phyloP scores from a whole-genome alignment of 1,140 invertebrate species.

The Ceratina calcarata region DNA sequence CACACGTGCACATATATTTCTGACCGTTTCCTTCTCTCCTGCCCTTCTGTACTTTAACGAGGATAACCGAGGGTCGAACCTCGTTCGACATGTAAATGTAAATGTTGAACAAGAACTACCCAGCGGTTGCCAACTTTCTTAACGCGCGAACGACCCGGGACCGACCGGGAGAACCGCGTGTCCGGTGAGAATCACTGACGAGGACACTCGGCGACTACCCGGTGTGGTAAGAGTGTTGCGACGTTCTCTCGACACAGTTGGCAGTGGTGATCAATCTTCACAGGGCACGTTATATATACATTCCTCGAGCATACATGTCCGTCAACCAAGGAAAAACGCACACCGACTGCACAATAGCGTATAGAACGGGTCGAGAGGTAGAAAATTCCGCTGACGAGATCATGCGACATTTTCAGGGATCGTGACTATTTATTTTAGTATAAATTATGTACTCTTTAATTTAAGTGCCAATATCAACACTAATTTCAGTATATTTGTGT shows the following conservation, averaged over 20 bases:
- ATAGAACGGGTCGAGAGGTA: conserved; percentile 8
- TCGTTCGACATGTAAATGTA: conserved; percentile 74
- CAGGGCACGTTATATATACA: conserved; percentile 35
- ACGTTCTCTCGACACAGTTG: conserved; percentile 67
- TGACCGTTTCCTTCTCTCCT: conserved; percentile 36
- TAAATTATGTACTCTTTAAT: too few relatives aligned
- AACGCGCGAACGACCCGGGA: neutral
- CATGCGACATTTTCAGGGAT: neutral
- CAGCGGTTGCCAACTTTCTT: conserved; percentile 55
- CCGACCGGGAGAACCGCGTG: neutral
- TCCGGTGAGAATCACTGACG: conserved; percentile 64
- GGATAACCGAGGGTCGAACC: conserved; percentile 64
- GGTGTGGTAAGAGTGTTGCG: conserved; percentile 66
- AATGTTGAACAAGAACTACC: conserved; percentile 68
- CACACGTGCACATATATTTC: conserved; percentile 41
- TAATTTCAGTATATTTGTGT: too few relatives aligned
- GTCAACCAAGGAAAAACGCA: conserved; percentile 32
- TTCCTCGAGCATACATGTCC: conserved; percentile 41
- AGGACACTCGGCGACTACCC: conserved; percentile 57
- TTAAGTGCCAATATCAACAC: too few relatives aligned
- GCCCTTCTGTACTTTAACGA: conserved; percentile 61
- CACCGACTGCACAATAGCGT: conserved; percentile 29
- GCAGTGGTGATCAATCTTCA: conserved; percentile 70
- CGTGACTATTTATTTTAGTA: neutral
- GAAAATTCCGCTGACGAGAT: conserved; percentile 1